A percentile compares a stretch with the other conserved stretches of the same genome.
Conservation (phyloP, 1,140 invertebrate genomes). For the Holcopasites calliopsidis region DNA sequence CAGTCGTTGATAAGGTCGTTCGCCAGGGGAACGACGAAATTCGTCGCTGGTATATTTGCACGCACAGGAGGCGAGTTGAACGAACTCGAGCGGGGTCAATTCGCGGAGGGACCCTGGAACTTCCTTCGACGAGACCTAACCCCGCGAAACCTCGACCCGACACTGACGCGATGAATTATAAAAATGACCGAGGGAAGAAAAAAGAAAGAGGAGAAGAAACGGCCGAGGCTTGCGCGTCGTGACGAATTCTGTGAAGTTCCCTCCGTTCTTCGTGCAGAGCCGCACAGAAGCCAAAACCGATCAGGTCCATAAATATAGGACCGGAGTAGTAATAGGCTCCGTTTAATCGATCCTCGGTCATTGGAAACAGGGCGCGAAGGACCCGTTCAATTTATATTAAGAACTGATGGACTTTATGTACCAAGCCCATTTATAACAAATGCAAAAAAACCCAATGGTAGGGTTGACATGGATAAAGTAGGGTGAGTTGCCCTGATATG, state of each 20-base stretch:
- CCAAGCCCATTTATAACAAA: too few relatives aligned
- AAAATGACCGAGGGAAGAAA: conserved; percentile 21
- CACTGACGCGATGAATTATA: conserved; percentile 47
- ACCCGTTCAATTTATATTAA: too few relatives aligned
- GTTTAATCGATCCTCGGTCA: too few relatives aligned
- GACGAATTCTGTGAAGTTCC: conserved; percentile 23
- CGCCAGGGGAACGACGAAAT: not conserved
- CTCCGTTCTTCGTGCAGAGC: too few relatives aligned
- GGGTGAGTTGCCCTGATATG: too few relatives aligned
- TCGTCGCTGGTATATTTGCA: conserved; percentile 28
- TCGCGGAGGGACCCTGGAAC: conserved; percentile 45
- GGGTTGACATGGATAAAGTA: too few relatives aligned
- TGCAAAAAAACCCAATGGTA: too few relatives aligned
- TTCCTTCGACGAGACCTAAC: conserved; percentile 60
- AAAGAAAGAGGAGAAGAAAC: not conserved
- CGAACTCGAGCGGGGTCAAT: conserved; percentile 58
- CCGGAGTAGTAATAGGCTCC: too few relatives aligned
- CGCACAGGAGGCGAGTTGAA: conserved; percentile 47
- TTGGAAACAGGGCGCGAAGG: too few relatives aligned
- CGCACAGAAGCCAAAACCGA: too few relatives aligned
- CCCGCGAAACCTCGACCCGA: conserved; percentile 46
- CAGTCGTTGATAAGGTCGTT: not conserved
- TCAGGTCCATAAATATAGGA: too few relatives aligned
- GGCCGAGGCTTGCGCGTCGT: conserved; percentile 20
- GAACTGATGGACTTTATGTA: too few relatives aligned